Percentiles rank a stretch among this genome's conserved stretches.
phyloP scores from a whole-genome alignment of 2,113 vertebrate species.

The Eulacestoma nigropectus region DNA sequence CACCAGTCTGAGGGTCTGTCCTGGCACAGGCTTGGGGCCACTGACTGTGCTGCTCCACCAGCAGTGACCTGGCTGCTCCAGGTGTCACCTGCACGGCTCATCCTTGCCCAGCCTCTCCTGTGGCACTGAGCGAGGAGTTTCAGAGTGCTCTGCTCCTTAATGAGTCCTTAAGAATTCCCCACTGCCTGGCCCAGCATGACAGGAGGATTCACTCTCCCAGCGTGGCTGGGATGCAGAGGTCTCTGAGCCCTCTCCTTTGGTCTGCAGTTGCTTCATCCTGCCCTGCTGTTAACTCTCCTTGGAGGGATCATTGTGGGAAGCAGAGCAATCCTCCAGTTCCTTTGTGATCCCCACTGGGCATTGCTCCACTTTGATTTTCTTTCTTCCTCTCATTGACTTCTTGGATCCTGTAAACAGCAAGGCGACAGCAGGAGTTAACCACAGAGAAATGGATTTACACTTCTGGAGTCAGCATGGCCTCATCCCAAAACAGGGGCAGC shows the following conservation, averaged over 20 bases:
- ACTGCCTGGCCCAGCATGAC: neutral
- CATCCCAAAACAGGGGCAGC: neutral
- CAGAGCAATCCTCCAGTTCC: neutral
- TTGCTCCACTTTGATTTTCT: slow-evolving; percentile 12
- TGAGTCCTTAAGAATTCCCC: neutral
- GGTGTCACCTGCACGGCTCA: neutral
- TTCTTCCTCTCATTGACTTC: slow-evolving; percentile 52
- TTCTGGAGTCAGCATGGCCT: neutral
- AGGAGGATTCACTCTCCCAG: neutral
- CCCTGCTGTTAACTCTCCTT: slow-evolving; percentile 27
- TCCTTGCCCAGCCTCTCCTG: neutral
- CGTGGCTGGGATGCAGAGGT: neutral
- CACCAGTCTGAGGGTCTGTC: neutral
- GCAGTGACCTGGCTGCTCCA: neutral
- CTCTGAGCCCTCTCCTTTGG: neutral
- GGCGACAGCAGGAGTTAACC: neutral
- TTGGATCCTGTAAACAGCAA: slow-evolving; percentile 56
- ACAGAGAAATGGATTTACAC: neutral
- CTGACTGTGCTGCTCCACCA: neutral
- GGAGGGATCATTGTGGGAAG: neutral
- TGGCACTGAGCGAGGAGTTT: neutral
- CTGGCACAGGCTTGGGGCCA: neutral
- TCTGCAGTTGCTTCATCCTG: neutral
- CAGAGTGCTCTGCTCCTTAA: neutral
- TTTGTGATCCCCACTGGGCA: neutral